Evolutionary conservation across 2,113 vertebrate species (phyloP).

Genomic region (Anseranas semipalmata): DNA sequence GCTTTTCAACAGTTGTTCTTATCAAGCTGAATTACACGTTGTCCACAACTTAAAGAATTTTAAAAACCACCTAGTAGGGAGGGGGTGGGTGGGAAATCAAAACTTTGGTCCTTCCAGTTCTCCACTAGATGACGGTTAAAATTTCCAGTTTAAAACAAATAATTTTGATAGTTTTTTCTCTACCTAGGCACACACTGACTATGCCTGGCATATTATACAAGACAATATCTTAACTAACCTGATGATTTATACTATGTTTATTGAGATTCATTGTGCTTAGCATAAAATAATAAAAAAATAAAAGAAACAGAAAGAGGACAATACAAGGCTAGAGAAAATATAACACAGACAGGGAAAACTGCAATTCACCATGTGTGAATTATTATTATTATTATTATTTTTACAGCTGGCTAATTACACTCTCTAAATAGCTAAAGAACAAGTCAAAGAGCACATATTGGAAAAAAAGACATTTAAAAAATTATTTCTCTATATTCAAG

Average conservation of each 20-base stretch:
- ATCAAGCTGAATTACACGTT: background rate
- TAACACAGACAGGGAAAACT: background rate
- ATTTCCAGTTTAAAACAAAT: background rate
- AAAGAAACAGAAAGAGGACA: background rate
- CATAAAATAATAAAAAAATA: background rate
- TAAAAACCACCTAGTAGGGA: background rate
- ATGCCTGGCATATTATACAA: background rate
- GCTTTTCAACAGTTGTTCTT: background rate
- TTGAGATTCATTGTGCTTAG: slow-evolving; percentile 32
- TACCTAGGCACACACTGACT: background rate
- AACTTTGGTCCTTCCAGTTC: slow-evolving; percentile 38
- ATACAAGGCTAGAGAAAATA: background rate
- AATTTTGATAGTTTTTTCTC: background rate
- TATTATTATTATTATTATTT: too few relatives aligned
- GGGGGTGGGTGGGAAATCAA: background rate
- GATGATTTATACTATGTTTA: background rate
- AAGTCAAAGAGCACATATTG: background rate
- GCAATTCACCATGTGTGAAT: background rate
- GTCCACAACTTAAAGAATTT: background rate
- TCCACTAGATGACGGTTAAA: background rate
- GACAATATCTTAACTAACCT: slow-evolving; percentile 33
- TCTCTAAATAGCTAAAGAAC: slow-evolving; percentile 41
- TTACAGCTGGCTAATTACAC: background rate
- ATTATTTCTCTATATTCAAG: slow-evolving; percentile 35
- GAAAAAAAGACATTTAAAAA: background rate